Evolutionary conservation across 2,113 vertebrate genomes (phyloP).

Genomic region (Oceanodroma tethys): DNA sequence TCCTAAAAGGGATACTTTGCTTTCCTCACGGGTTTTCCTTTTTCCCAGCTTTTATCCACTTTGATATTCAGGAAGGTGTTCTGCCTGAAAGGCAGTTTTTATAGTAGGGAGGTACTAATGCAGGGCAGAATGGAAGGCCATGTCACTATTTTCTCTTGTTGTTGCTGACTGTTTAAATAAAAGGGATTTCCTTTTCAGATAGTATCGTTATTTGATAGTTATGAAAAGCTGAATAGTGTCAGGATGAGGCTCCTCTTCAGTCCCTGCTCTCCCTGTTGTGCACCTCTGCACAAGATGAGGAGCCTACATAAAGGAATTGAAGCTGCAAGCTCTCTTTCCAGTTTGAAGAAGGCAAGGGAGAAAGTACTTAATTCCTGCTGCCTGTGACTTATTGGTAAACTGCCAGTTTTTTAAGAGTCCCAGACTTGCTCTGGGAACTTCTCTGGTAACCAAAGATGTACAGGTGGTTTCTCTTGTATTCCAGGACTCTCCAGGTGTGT

Average conservation of each 20-base stretch:
- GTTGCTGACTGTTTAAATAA: neutral
- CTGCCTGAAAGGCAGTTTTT: neutral
- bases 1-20: neutral
- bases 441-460: neutral
- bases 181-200: neutral
- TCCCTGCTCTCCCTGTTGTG: neutral
- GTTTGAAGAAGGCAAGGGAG: neutral
- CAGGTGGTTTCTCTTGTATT: constrained; percentile 25
- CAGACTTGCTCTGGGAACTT: neutral
- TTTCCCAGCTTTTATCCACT: neutral
- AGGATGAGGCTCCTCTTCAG: neutral
- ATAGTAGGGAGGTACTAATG: neutral
- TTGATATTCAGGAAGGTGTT: neutral
- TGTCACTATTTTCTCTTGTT: neutral
- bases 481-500: constrained; percentile 25
- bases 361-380: neutral
- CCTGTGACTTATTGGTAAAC: neutral
- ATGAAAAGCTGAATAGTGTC: neutral
- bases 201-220: neutral
- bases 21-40: neutral
- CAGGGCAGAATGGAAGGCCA: neutral
- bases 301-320: neutral
- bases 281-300: neutral
- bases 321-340: neutral
- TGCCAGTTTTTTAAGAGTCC: neutral